Conservation (phyloP, 2,113 vertebrate species). For the Chrysochloris asiatica region DNA sequence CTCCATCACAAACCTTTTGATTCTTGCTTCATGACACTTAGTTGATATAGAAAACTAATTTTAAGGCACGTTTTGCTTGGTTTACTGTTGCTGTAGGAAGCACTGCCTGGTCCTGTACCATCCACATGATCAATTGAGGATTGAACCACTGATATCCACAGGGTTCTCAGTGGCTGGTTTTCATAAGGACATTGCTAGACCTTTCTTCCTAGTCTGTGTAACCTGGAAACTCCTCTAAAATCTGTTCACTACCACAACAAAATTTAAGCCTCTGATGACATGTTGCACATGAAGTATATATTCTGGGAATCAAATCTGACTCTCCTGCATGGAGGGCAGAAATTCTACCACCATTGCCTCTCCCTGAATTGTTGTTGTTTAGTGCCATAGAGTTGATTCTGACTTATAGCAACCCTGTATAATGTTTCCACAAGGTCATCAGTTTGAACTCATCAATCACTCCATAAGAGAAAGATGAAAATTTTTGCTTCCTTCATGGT, state of each 20-base stretch:
- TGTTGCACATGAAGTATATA: neutral
- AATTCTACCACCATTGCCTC: neutral
- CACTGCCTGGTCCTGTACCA: neutral
- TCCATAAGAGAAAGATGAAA: no score
- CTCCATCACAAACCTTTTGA: neutral
- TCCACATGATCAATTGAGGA: neutral
- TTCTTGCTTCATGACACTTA: neutral
- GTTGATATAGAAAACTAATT: neutral
- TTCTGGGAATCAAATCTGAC: neutral
- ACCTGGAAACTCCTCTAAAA: neutral
- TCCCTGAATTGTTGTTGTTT: neutral
- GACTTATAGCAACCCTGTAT: no score
- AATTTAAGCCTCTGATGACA: neutral
- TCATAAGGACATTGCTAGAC: neutral
- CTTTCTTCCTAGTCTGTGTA: neutral
- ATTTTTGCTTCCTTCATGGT: no score
- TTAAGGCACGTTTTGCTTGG: neutral
- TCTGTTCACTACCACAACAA: neutral
- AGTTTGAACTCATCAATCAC: no score
- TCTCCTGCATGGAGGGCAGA: neutral
- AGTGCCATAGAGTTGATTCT: no score
- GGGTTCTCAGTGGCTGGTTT: neutral
- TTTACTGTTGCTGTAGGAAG: no score
- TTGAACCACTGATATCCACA: neutral
- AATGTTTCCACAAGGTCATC: no score